These are phyloP conservation scores for Electrona antarctica DNA, from an alignment of 2,113 vertebrate species.

Conservation along the genomic window DNA sequence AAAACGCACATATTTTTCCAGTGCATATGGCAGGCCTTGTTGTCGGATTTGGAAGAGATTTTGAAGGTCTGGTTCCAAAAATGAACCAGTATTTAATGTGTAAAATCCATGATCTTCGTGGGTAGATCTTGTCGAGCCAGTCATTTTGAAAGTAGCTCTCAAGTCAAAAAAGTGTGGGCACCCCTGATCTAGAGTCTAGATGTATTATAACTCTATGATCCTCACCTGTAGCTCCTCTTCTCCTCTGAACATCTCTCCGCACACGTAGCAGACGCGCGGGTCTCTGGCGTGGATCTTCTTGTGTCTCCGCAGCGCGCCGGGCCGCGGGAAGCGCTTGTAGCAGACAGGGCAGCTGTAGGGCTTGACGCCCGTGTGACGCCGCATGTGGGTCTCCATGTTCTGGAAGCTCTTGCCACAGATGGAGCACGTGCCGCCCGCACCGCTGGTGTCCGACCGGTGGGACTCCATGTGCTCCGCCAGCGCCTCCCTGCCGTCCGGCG, in stretches of 20 bases:
- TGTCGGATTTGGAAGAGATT: too few relatives aligned
- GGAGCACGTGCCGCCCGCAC: constrained; percentile 1
- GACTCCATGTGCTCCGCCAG: constrained; percentile 48
- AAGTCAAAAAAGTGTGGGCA: too few relatives aligned
- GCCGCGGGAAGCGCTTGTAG: constrained; percentile 48
- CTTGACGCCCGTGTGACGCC: constrained; percentile 58
- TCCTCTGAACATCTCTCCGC: neutral
- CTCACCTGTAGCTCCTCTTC: constrained; percentile 7
- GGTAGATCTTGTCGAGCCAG: too few relatives aligned
- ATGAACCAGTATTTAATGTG: too few relatives aligned
- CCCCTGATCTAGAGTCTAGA: too few relatives aligned
- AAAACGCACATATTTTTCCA: too few relatives aligned
- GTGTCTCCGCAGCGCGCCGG: constrained; percentile 45
- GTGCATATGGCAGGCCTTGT: too few relatives aligned
- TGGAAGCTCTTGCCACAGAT: constrained; percentile 49
- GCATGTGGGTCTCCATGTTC: constrained; percentile 57
- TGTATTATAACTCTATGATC: neutral
- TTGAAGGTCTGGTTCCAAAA: too few relatives aligned
- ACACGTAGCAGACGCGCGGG: neutral
- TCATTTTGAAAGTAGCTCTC: too few relatives aligned
- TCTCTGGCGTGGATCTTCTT: constrained; percentile 49
- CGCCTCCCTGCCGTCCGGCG: constrained; percentile 32
- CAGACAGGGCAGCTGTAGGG: constrained; percentile 41
- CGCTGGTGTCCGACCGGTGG: constrained; percentile 38
- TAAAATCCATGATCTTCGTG: too few relatives aligned